Evolutionary conservation across 1,140 invertebrate genomes (phyloP), one percentile per base, ranked within the genome.

Genomic region (Lepeophtheirus salmonis): DNA sequence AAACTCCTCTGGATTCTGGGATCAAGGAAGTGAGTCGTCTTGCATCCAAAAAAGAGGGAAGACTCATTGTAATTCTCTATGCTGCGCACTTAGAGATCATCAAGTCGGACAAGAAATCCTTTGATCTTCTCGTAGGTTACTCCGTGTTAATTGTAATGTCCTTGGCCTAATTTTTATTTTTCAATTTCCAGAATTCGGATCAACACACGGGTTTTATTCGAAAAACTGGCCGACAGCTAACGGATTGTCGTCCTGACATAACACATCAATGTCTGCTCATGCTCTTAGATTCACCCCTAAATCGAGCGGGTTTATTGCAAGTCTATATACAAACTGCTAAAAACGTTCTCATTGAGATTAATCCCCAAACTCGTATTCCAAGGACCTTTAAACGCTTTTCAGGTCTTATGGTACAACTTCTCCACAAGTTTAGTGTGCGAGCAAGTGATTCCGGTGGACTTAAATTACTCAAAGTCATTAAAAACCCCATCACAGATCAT

Each of bases 351-450:
- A 97, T 99, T 67, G 91, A 98, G 82, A 82, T 99, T 20, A 92
- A 95, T 75, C 94, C 96, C 50, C 92, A 97, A 72, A 98, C 92
- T 6, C 81, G 95, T 68, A 95, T 99, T 69, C 96, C 96, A 0
- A 79, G 95, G 67, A 98, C 95, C 13, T 98, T 94, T 69, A 95
- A 97, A 69, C 78, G 95, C 69, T 99, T 99, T 79, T 89, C 91
- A 68, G 94, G 54, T 64, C 72, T 75, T 83, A 63, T 75, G 92
- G 94, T 98, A 49, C 94, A 98, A 79, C 74, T 98, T 12, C 76
- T 98, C 49, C 89, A 96, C 68, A 96, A 96, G 74, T 84, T 92
- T 67, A 82, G 80, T 62, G 87, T 99, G 20, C 76, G 89, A 67
- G 88, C 95, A 50, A 80, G 82, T 17, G 88, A 96, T 70, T 81